Evolutionary conservation across 2,797 vertebrate genomes (phyloP).

Genomic region (Hozukius guyotensis): DNA sequence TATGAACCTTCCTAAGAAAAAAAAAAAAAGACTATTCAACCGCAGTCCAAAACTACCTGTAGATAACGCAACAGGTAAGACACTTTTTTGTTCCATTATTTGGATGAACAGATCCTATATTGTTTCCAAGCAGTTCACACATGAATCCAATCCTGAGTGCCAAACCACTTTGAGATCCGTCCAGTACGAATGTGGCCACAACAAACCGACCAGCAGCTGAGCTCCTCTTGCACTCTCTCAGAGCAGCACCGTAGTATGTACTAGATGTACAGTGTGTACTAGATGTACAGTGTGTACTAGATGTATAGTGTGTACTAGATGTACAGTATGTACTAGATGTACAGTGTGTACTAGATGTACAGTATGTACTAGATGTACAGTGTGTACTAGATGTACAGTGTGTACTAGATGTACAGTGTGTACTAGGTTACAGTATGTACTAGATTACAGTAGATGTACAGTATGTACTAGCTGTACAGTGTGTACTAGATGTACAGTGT

Average conservation of each 20-base stretch:
- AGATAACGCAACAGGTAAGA: not conserved
- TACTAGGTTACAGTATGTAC: too few relatives aligned
- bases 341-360: too few relatives aligned
- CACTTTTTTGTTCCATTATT: not conserved
- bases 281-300: too few relatives aligned
- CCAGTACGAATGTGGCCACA: not conserved
- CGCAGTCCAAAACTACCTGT: not conserved
- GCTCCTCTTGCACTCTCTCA: not conserved
- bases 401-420: too few relatives aligned
- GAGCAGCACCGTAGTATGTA: not conserved
- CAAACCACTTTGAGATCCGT: not conserved
- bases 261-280: not conserved
- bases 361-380: too few relatives aligned
- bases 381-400: accelerated
- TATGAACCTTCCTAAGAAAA: not conserved
- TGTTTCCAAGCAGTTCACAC: not conserved
- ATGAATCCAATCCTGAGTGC: not conserved
- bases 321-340: too few relatives aligned
- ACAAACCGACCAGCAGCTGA: not conserved
- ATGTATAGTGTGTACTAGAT: too few relatives aligned
- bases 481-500: too few relatives aligned
- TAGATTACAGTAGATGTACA: too few relatives aligned
- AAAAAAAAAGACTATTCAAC: not conserved
- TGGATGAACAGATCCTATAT: not conserved
- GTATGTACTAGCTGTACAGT: too few relatives aligned